Evolutionary conservation across 2,797 vertebrate species (phyloP).

Genomic region (Sebastes matsubarae): DNA sequence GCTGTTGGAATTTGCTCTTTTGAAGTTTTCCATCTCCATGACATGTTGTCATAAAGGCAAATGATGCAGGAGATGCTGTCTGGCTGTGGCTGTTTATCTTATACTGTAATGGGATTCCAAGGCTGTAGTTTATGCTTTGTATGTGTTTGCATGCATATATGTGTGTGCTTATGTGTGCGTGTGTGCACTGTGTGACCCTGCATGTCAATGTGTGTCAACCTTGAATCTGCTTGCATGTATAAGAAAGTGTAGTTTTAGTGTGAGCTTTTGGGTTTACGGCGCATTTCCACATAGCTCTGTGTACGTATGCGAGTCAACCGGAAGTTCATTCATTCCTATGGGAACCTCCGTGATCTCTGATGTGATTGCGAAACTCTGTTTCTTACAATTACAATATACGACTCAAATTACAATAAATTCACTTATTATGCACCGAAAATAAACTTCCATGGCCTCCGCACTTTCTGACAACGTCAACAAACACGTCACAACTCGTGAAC

Average conservation of each 20-base stretch:
- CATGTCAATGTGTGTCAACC: neutral
- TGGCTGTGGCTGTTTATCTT: constrained; percentile 61
- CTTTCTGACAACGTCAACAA: too few relatives aligned
- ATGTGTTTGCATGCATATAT: neutral
- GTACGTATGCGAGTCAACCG: too few relatives aligned
- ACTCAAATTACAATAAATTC: too few relatives aligned
- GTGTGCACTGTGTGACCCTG: too few relatives aligned
- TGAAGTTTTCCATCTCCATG: constrained; percentile 40
- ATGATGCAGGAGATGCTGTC: constrained; percentile 58
- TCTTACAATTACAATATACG: too few relatives aligned
- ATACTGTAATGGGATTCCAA: constrained; percentile 53
- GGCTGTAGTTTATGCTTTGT: constrained; percentile 10
- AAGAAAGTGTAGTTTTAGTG: neutral
- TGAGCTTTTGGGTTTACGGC: neutral
- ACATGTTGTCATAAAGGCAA: constrained; percentile 58
- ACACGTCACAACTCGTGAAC: too few relatives aligned
- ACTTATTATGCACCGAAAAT: too few relatives aligned
- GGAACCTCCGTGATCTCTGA: too few relatives aligned
- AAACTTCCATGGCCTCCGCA: too few relatives aligned
- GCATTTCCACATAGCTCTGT: too few relatives aligned
- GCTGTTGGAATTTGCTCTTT: constrained; percentile 49
- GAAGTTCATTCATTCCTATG: too few relatives aligned
- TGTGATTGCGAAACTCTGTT: too few relatives aligned
- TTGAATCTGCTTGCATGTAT: neutral
- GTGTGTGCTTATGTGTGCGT: neutral